Percentiles rank a stretch among this genome's conserved stretches.
phyloP scores from a whole-genome alignment of 2,888 invertebrate genomes.

The Sphaerophoria rueppellii region DNA sequence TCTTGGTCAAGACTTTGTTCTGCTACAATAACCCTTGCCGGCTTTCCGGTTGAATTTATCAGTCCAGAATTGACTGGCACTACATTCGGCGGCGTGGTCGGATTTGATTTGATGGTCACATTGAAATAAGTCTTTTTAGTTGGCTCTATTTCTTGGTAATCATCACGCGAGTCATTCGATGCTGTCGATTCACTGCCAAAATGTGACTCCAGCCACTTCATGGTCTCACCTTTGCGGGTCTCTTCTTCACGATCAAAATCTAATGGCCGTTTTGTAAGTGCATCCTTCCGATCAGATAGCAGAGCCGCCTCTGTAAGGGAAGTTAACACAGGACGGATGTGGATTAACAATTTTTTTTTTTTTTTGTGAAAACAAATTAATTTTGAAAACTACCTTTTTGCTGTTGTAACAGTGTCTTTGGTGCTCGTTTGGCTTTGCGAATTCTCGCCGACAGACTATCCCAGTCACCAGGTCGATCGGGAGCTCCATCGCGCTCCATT shows the following conservation, averaged over 20 bases:
- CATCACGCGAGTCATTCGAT: slow-evolving; percentile 84
- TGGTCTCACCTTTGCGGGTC: slow-evolving; percentile 93
- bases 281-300: slow-evolving; percentile 89
- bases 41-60: slow-evolving; percentile 79
- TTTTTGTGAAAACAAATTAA: background rate
- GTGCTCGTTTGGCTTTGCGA: slow-evolving; percentile 85
- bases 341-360: slow-evolving; percentile 13
- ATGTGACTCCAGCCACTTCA: slow-evolving; percentile 95
- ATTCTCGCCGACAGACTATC: slow-evolving; percentile 90
- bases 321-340: slow-evolving; percentile 50
- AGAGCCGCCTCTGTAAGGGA: slow-evolving; percentile 78
- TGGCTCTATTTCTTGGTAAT: slow-evolving; percentile 84
- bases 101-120: slow-evolving; percentile 87
- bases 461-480: slow-evolving; percentile 88
- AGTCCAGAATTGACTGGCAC: slow-evolving; percentile 74
- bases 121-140: slow-evolving; percentile 90
- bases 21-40: slow-evolving; percentile 84
- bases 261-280: slow-evolving; percentile 90
- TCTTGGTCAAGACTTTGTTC: slow-evolving; percentile 83
- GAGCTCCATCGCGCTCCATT: slow-evolving; percentile 87
- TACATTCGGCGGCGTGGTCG: slow-evolving; percentile 82
- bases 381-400: slow-evolving; percentile 82
- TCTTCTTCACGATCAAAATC: slow-evolving; percentile 95
- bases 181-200: slow-evolving; percentile 93
- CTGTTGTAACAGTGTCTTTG: slow-evolving; percentile 82